Base-by-base conservation (phyloP, 2,797 vertebrate genomes). In the Danio tinwini region DNA sequence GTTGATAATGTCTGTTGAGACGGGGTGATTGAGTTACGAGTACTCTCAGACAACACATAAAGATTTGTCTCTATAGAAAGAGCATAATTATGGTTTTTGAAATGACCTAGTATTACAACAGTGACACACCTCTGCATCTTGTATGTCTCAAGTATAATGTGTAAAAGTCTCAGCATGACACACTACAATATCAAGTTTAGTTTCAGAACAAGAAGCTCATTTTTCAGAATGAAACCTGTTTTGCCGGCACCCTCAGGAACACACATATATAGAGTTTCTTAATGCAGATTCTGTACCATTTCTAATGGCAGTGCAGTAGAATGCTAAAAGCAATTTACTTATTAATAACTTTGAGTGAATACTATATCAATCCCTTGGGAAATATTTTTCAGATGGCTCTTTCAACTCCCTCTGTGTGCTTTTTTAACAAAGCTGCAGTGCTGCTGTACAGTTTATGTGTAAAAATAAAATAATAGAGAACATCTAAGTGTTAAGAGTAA, bases 241-340 rank as follows among this genome's bases (percentile, higher is more conserved):
- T 45, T 17, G 12, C 39, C 45, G 42, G 39, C 37, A 17, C 8
- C 14, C 6, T 53, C 21, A 7, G 1, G 5, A 56, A 21, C 62
- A 69, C 62, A 69, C 83, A n/a, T 81, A 76, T 74, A 50, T 16
- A 7, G 12, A 42, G 78, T 65, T 84, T 85, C 2, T 72, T 14
- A 29, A 21, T 45, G 12, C 40, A 3, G 40, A 59, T 73, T 10
- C 10, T 45, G 62, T 65, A 59, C 8, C n/a, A 19, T 19, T 68
- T 8, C 50, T n/a, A 42, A 6, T 44, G 39, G 39, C 52, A 44
- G 3, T 37, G 21, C 52, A 21, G 6, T 12, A 19, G 12, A 9
- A 44, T 44, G 13, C 40, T 71, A 52, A 6, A 7, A 13, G 59
- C 5, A 50, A 37, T 42, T 52, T 21, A 45, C 12, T 50, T 16